These are phyloP conservation scores for Cephus nigrinus DNA, from an alignment of 2,888 invertebrate genomes.

Conservation along the genomic window DNA sequence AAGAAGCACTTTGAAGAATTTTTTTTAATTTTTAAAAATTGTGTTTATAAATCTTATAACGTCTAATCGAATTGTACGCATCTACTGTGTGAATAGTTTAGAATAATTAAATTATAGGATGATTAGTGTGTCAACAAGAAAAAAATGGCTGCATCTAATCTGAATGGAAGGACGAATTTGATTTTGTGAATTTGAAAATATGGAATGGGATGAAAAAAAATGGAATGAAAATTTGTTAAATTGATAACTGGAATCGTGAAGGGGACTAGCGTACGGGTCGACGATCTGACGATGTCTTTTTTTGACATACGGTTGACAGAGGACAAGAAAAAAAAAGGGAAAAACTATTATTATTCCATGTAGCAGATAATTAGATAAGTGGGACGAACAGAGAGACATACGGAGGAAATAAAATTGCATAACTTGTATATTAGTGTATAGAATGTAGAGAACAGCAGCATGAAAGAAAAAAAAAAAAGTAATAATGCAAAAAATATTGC, in stretches of 20 bases:
- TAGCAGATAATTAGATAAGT: constrained; percentile 62
- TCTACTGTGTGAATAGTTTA: too few relatives aligned
- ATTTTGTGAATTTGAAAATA: too few relatives aligned
- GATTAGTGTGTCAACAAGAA: too few relatives aligned
- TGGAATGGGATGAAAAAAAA: constrained; percentile 12
- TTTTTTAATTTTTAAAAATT: too few relatives aligned
- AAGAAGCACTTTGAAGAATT: too few relatives aligned
- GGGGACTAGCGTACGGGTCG: background rate
- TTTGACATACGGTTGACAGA: constrained; percentile 21
- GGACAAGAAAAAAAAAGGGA: constrained; percentile 38
- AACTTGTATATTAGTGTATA: constrained; percentile 67
- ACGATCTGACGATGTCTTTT: background rate
- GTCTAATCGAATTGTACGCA: too few relatives aligned
- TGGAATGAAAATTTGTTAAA: background rate
- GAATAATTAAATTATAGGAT: too few relatives aligned
- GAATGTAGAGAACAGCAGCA: constrained; percentile 54
- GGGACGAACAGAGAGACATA: constrained; percentile 58
- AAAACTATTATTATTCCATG: constrained; percentile 53
- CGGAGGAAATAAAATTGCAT: constrained; percentile 57
- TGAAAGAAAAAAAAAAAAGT: background rate
- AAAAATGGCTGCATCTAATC: too few relatives aligned
- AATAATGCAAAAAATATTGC: constrained; percentile 8
- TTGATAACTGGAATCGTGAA: background rate
- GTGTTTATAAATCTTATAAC: too few relatives aligned
- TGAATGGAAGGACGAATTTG: too few relatives aligned